Base-by-base conservation (phyloP, 2,888 invertebrate genomes). In the Phortica magna region DNA sequence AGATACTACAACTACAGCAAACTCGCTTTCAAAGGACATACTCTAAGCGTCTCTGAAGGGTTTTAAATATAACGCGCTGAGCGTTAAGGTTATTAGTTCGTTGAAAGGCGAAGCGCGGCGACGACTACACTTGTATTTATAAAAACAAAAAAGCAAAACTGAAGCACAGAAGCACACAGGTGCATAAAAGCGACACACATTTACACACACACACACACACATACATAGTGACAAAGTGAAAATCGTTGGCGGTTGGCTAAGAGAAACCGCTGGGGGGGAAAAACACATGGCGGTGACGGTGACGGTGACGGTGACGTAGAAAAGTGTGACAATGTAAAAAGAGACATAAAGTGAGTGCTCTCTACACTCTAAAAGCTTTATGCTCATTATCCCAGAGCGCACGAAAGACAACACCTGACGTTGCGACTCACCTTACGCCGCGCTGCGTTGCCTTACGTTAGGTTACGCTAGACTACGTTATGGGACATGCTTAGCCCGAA, bases 11-110 rank as follows among this genome's bases (percentile, higher is more conserved):
- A 14, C 31, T 4, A 31, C 48, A 6, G 3, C 42, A 12, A 14
- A 17, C 42, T 9, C n/a, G n/a, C 10, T 67, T 67, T 67, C 43
- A 43, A 67, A 67, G 43, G 67, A 43, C 67, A 42, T 42, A 17
- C 48, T 48, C 48, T 48, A 48, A 48, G 48, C 48, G 48, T 14
- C 48, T 12, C 48, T 48, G 7, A 48, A 48, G 48, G 48, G 48
- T 48, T 48, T 48, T 14, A 43, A 61, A 19, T 61, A 9, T 22
- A 22, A 22, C 22, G 7, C 22, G 9, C 48, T 1, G 31, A 7
- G 22, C 10, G 17, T 61, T 61, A 22, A 10, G 19, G 61, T 19
- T 10, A 59, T 59, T 59, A 17, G 10, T 61, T 61, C 19, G 19
- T 61, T 19, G 61, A 7, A 0, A 42, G 43, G 10, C n/a, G 7